phyloP scores from a whole-genome alignment of 1,140 invertebrate genomes.

The Heterodera schachtii region DNA sequence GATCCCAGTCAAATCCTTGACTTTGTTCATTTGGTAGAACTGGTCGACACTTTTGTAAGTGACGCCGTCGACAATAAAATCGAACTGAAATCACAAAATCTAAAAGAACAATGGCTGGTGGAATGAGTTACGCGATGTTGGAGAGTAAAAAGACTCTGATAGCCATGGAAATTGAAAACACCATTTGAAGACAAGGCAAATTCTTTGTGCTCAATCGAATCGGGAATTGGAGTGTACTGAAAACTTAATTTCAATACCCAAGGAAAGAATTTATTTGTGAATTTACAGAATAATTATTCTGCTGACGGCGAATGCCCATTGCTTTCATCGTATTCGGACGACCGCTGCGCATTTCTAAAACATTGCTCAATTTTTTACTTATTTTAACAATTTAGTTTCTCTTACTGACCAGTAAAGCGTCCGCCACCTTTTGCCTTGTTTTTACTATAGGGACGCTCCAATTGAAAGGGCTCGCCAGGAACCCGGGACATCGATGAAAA shows the following conservation, averaged over 20 bases:
- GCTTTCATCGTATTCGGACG: not conserved
- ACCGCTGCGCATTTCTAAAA: not conserved
- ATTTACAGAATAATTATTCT: conserved; percentile 16
- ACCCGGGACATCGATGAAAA: not conserved
- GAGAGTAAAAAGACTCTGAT: conserved; percentile 37
- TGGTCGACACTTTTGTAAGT: conserved; percentile 53
- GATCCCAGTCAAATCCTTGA: conserved; percentile 45
- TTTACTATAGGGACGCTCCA: not conserved
- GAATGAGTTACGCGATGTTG: conserved; percentile 35
- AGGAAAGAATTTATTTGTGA: not conserved
- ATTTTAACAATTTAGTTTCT: too few species aligned
- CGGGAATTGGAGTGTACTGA: conserved; percentile 38
- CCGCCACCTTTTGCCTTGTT: not conserved
- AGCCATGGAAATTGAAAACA: conserved; percentile 42
- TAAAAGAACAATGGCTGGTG: conserved; percentile 16
- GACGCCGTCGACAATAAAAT: conserved; percentile 41
- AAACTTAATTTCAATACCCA: conserved; percentile 11
- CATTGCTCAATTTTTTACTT: too few species aligned
- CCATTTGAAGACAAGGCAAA: conserved; percentile 22
- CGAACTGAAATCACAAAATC: conserved; percentile 36
- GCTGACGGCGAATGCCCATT: not conserved
- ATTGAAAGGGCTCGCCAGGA: not conserved
- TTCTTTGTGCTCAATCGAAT: conserved; percentile 30
- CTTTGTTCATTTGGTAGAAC: conserved; percentile 52
- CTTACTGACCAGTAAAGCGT: too few species aligned